A percentile compares a stretch with the other conserved stretches of the same genome.
phyloP scores from a whole-genome alignment of 2,113 vertebrate species.

The Colius striatus region DNA sequence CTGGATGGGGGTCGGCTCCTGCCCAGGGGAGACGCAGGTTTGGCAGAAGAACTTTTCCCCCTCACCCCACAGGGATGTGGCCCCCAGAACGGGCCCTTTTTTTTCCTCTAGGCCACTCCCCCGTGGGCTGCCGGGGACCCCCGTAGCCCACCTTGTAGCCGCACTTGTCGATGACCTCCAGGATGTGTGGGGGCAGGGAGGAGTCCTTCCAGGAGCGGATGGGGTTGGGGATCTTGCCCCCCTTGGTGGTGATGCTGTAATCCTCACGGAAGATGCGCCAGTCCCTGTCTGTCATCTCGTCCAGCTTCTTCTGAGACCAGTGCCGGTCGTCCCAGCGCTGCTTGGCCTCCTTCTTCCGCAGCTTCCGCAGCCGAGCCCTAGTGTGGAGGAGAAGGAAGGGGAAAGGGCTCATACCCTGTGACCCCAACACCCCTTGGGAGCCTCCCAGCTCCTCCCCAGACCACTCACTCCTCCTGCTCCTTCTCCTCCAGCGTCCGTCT shows the following conservation, averaged over 20 bases:
- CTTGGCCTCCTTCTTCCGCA: slow-evolving; percentile 97
- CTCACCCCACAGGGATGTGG: too few relatives aligned
- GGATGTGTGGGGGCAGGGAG: slow-evolving; percentile 89
- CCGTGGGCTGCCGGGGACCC: too few relatives aligned
- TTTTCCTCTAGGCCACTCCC: not conserved
- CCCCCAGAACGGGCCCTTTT: not conserved
- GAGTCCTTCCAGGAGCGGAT: slow-evolving; percentile 99
- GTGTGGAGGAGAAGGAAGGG: not conserved
- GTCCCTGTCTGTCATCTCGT: slow-evolving; percentile 98
- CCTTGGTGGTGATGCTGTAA: slow-evolving; percentile 98
- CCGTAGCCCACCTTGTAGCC: slow-evolving; percentile 90
- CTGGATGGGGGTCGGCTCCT: slow-evolving; percentile 98
- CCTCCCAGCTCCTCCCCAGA: not conserved
- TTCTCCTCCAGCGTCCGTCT: slow-evolving; percentile 95
- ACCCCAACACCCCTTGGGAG: not conserved
- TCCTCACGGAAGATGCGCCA: slow-evolving; percentile 98
- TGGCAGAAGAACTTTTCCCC: not conserved
- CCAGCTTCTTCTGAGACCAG: slow-evolving; percentile 99
- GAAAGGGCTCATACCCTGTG: accelerated
- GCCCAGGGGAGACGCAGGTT: not conserved
- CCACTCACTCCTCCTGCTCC: slow-evolving; percentile 95
- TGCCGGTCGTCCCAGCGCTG: slow-evolving; percentile 98
- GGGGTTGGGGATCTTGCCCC: slow-evolving; percentile 97
- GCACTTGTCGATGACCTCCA: slow-evolving; percentile 98
- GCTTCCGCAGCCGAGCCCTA: slow-evolving; percentile 91